phyloP scores from a whole-genome alignment of 2,888 invertebrate species.

The Deilephila elpenor region DNA sequence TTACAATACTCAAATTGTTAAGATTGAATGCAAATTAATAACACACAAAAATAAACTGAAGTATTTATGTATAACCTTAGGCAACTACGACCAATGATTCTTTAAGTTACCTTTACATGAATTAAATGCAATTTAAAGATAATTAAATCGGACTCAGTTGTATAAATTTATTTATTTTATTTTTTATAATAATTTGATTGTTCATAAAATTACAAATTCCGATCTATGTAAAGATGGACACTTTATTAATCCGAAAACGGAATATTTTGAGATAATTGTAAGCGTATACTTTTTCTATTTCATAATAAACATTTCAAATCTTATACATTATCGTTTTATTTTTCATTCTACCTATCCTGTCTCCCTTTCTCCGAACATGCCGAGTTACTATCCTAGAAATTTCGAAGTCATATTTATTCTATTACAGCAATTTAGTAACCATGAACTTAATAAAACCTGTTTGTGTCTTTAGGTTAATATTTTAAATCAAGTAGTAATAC shows the following conservation, averaged over 20 bases:
- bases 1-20: no score
- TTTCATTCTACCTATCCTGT: neutral
- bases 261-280: conserved; percentile 69
- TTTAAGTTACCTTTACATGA: conserved; percentile 8
- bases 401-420: no score
- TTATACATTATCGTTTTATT: conserved; percentile 36
- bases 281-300: conserved; percentile 68
- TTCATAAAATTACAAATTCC: conserved; percentile 51
- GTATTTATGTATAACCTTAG: neutral
- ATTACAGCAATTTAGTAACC: no score
- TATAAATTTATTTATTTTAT: neutral
- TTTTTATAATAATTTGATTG: neutral
- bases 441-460: no score
- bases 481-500: no score
- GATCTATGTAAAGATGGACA: conserved; percentile 63
- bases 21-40: neutral
- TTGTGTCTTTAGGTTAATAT: no score
- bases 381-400: no score
- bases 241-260: conserved; percentile 50
- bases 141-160: neutral
- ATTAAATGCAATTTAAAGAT: conserved; percentile 4
- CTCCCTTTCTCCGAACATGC: neutral
- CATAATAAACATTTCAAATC: conserved; percentile 57
- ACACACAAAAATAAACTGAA: neutral
- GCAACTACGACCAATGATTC: conserved; percentile 31